Evolutionary conservation across 2,797 vertebrate species (phyloP), one percentile per base, ranked within the genome.

Genomic region (Notamacropus eugenii): DNA sequence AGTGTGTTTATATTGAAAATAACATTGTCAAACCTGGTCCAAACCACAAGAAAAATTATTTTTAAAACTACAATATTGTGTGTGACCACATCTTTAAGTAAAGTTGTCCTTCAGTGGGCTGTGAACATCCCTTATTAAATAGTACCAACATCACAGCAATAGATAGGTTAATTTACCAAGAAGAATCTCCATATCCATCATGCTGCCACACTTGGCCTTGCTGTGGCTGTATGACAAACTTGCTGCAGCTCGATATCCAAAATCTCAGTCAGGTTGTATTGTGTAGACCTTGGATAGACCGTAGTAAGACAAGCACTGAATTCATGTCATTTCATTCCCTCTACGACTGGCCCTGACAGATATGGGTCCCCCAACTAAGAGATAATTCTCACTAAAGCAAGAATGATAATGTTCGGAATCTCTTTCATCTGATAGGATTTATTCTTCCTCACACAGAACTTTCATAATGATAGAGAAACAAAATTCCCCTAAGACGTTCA

Each of bases 391-490:
- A 29, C 52, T 91, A 57, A 95, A 93, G 54, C n/a, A 93, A n/a
- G 31, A 82, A 22, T 46, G 58, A 52, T 93, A 50, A 74, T 28
- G 46, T 54, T 24, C 52, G 52, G 59, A 93, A 93, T 54, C 55
- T 40, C 74, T 56, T 5, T 27, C 91, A 59, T 54, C 91, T 55
- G n/a, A 55, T 46, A 67, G 91, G 22, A 94, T 27, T 2, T 10
- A 55, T 92, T 95, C 93, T 97, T 96, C 67, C 40, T 55, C 92
- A 96, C 90, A 93, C 46, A 92, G 90, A 94, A 56, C 34, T 92
- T 97, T 74, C 93, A 40, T 58, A 11, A 93, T 57, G 34, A 94
- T 92, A 93, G 22, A 34, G 54, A 62, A 93, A 34, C 56, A 46
- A 54, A 93, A 94, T 55, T 94, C 82, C 34, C 62, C 24, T 55